A percentile compares a stretch with the other conserved stretches of the same genome.
phyloP scores from a whole-genome alignment of 1,140 invertebrate species.

The Orius insidiosus region DNA sequence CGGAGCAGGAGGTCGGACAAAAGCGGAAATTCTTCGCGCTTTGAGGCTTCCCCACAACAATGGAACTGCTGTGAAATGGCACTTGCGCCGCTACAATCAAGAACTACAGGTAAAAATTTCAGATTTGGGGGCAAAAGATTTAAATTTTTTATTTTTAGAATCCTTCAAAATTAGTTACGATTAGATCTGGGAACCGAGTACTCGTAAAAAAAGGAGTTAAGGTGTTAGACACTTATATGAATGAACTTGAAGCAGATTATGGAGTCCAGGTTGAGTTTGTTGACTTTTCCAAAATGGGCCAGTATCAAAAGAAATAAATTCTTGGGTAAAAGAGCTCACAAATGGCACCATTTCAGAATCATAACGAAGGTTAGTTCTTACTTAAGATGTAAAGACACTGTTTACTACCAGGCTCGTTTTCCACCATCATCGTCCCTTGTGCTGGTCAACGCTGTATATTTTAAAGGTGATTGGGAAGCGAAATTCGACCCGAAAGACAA shows the following conservation, averaged over 20 bases:
- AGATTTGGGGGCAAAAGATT: background rate
- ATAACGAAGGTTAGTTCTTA: conserved; percentile 37
- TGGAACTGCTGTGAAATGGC: background rate
- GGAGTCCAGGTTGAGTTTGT: conserved; percentile 33
- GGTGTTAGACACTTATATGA: conserved; percentile 27
- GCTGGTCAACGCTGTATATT: conserved; percentile 60
- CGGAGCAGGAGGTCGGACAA: conserved; percentile 36
- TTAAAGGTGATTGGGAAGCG: conserved; percentile 62
- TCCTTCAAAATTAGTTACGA: conserved; percentile 21
- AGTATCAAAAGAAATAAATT: conserved; percentile 38
- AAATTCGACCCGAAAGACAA: conserved; percentile 50
- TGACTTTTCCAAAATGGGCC: conserved; percentile 35
- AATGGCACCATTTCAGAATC: conserved; percentile 43
- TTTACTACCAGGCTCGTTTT: conserved; percentile 1
- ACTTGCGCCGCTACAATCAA: conserved; percentile 4
- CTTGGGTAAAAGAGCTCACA: conserved; percentile 42
- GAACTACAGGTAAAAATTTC: conserved; percentile 12
- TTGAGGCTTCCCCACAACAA: conserved; percentile 31
- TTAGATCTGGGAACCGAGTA: conserved; percentile 33
- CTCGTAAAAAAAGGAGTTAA: conserved; percentile 31
- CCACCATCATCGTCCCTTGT: conserved; percentile 30
- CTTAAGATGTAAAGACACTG: background rate
- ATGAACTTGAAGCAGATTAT: conserved; percentile 29
- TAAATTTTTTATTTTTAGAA: conserved; percentile 18
- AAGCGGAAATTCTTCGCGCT: conserved; percentile 35